phyloP scores from a whole-genome alignment of 2,113 vertebrate species.

The Myodes glareolus region DNA sequence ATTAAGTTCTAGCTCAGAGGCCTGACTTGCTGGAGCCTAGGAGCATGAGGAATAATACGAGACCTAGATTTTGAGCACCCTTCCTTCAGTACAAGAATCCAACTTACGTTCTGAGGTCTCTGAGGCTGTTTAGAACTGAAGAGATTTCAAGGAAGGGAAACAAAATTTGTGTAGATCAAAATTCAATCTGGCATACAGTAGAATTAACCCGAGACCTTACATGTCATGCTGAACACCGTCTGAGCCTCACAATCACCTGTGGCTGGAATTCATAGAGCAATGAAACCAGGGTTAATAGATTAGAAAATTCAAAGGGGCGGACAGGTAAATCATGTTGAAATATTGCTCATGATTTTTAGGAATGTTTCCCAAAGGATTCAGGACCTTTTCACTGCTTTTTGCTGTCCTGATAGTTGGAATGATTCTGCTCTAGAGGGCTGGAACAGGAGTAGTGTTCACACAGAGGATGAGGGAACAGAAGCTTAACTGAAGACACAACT shows the following conservation, averaged over 20 bases:
- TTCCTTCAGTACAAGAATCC: background rate
- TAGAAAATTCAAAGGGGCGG: background rate
- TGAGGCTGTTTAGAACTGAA: background rate
- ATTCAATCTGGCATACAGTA: constrained; percentile 3
- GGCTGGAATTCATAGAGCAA: background rate
- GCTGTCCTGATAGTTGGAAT: background rate
- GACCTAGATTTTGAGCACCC: background rate
- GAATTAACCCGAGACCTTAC: background rate
- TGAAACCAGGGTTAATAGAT: background rate
- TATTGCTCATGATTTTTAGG: background rate
- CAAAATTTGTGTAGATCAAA: background rate
- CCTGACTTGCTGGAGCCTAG: background rate
- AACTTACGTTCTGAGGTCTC: background rate
- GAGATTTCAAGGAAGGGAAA: background rate
- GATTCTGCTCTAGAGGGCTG: background rate
- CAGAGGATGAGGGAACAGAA: background rate
- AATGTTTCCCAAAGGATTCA: background rate
- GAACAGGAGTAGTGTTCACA: fast-evolving
- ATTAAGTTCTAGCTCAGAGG: no score
- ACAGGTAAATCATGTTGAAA: background rate
- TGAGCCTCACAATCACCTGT: background rate
- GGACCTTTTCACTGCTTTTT: background rate
- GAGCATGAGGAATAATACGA: background rate
- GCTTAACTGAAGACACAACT: background rate
- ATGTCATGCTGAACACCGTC: background rate